These are phyloP conservation scores for Discoglossus pictus DNA, from an alignment of 2,797 vertebrate genomes.

Conservation along the genomic window DNA sequence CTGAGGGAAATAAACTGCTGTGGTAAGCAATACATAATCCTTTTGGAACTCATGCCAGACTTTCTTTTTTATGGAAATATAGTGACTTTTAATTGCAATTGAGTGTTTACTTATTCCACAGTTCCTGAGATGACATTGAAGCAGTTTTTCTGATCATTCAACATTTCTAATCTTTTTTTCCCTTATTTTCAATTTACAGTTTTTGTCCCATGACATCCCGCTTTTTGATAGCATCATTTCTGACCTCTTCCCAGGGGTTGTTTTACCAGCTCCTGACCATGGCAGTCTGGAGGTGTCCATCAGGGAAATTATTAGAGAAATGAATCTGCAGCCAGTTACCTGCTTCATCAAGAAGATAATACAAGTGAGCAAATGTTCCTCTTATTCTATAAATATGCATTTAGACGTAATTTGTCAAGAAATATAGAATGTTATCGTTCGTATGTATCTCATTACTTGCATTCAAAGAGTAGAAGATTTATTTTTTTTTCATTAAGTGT, in stretches of 20 bases:
- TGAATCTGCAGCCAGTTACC: slow-evolving; percentile 61
- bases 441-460: no score
- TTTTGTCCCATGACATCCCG: slow-evolving; percentile 57
- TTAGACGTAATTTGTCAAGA: background rate
- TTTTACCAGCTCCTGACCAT: slow-evolving; percentile 58
- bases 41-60: no score
- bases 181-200: slow-evolving; percentile 57
- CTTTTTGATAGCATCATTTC: slow-evolving; percentile 65
- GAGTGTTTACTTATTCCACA: slow-evolving; percentile 62
- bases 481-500: no score
- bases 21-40: no score
- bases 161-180: slow-evolving; percentile 35
- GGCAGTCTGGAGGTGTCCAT: slow-evolving; percentile 58
- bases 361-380: slow-evolving; percentile 59
- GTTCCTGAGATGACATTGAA: slow-evolving; percentile 37
- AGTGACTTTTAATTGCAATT: slow-evolving; percentile 69
- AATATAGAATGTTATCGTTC: no score
- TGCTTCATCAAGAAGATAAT: slow-evolving; percentile 66
- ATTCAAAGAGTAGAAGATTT: no score
- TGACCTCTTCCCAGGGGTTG: slow-evolving; percentile 63
- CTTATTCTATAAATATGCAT: slow-evolving; percentile 51
- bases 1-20: no score
- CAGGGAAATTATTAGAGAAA: slow-evolving; percentile 71
- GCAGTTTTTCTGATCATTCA: slow-evolving; percentile 19
- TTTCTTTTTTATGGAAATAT: slow-evolving; percentile 56